Percentiles rank a stretch among this genome's conserved stretches.
phyloP scores from a whole-genome alignment of 2,888 invertebrate genomes.

The Callosobruchus maculatus region DNA sequence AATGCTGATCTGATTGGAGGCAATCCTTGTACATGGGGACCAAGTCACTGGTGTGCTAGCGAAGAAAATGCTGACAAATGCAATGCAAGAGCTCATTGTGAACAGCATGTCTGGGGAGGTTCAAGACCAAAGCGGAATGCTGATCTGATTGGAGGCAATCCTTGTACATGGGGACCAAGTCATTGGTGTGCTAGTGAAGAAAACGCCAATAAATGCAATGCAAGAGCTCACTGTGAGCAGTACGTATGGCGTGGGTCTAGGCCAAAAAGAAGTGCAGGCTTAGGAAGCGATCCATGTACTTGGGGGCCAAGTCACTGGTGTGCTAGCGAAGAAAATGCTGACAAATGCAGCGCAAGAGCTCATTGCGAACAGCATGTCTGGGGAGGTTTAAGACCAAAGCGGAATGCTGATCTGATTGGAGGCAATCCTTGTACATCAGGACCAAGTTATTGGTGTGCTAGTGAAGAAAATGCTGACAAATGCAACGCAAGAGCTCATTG shows the following conservation, averaged over 20 bases:
- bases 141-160: constrained; percentile 5
- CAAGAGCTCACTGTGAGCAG: constrained; percentile 26
- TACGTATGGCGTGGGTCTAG: too few relatives aligned
- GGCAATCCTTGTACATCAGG: constrained; percentile 68
- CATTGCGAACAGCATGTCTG: constrained; percentile 14
- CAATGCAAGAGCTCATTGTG: constrained; percentile 16
- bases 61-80: constrained; percentile 48
- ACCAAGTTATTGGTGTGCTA: constrained; percentile 71
- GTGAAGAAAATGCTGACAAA: constrained; percentile 47
- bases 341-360: constrained; percentile 2
- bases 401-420: constrained; percentile 38
- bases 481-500: constrained; percentile 26
- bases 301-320: not conserved
- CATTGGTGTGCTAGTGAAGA: constrained; percentile 66
- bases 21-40: constrained; percentile 32
- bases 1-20: not conserved
- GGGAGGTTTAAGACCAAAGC: constrained; percentile 11
- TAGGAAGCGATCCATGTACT: not conserved
- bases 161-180: constrained; percentile 47
- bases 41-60: constrained; percentile 70
- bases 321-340: constrained; percentile 9
- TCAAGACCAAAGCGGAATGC: constrained; percentile 2
- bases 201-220: constrained; percentile 51
- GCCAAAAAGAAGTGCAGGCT: too few relatives aligned
- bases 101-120: constrained; percentile 19